A percentile compares a stretch with the other conserved stretches of the same genome.
These are phyloP conservation scores for Bradysia coprophila DNA, from an alignment of 1,140 invertebrate genomes.

Conservation along the genomic window DNA sequence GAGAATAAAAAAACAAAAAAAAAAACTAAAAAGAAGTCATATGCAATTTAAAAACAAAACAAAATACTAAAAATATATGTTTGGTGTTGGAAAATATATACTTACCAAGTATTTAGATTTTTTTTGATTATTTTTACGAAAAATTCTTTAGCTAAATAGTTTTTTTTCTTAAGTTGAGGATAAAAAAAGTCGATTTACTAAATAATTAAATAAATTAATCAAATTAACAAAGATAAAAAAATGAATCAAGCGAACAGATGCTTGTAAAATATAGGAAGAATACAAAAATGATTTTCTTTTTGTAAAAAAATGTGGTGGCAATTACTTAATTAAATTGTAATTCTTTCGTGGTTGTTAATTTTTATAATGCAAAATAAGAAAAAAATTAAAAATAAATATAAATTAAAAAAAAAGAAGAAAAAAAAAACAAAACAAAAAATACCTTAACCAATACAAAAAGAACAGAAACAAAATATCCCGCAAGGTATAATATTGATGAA, in stretches of 20 bases:
- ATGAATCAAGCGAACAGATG: no score
- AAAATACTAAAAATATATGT: neutral
- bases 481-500: no score
- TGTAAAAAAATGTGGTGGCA: no score
- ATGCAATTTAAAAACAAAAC: neutral
- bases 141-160: neutral
- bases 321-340: no score
- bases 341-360: neutral
- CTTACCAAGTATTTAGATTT: no score
- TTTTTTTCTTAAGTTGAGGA: neutral
- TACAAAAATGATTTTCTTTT: no score
- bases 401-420: neutral
- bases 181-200: neutral
- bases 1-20: neutral
- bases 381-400: no score
- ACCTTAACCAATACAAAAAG: no score
- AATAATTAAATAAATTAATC: neutral
- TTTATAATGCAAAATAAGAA: neutral
- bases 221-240: no score
- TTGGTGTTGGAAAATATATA: neutral
- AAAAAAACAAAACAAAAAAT: neutral
- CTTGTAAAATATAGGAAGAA: no score
- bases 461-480: no score
- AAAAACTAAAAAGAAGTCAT: neutral
- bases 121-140: no score